A percentile compares a stretch with the other conserved stretches of the same genome.
These are phyloP conservation scores for Serinus canaria DNA, from an alignment of 2,113 vertebrate species.

Conservation along the genomic window DNA sequence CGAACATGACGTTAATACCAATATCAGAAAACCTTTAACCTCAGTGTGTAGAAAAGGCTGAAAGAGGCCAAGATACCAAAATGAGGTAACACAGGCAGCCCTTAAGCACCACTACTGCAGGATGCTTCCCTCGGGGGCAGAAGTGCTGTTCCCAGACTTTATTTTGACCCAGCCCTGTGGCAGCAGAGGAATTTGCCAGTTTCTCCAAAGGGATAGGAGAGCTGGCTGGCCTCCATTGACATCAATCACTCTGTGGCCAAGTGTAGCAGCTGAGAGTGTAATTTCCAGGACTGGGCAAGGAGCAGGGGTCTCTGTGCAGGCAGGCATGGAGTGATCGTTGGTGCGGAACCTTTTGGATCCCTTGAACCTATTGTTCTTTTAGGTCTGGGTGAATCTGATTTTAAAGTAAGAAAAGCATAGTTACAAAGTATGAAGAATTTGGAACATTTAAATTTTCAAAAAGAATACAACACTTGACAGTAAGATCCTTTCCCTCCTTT, in stretches of 20 bases:
- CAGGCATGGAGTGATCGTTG: rapidly evolving
- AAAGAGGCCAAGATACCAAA: neutral
- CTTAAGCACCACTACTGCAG: neutral
- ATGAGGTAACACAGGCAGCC: neutral
- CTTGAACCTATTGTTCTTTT: neutral
- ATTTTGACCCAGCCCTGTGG: neutral
- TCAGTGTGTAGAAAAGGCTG: neutral
- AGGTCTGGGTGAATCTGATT: neutral
- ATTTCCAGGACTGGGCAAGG: neutral
- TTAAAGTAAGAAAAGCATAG: neutral
- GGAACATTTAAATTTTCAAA: neutral
- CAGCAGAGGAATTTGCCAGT: neutral
- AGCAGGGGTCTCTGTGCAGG: neutral
- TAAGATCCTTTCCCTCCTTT: neutral
- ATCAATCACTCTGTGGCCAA: neutral
- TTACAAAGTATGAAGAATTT: neutral
- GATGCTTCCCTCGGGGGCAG: rapidly evolving
- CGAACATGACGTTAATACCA: neutral
- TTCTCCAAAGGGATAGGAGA: rapidly evolving
- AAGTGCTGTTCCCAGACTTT: neutral
- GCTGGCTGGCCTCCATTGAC: neutral
- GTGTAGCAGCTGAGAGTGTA: neutral
- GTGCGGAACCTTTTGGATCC: neutral
- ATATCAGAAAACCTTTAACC: neutral
- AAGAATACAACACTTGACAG: neutral